Conservation (phyloP, 2,888 invertebrate species). For the Microplitis deprimator region DNA sequence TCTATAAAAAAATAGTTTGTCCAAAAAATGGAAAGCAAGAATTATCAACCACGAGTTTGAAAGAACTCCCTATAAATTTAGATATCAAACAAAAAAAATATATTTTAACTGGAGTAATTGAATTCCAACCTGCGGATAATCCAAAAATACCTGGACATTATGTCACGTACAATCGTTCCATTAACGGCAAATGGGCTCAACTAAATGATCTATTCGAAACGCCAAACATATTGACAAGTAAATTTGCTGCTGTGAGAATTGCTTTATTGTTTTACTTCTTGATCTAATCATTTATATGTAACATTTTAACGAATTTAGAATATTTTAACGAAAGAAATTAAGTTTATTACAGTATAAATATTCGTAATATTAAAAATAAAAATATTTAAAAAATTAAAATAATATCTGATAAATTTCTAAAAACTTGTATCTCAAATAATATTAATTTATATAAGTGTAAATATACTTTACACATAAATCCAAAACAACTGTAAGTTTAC, state of each 20-base stretch:
- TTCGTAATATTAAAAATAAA: too few species aligned
- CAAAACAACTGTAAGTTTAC: constrained; percentile 55
- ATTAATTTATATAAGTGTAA: too few species aligned
- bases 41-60: neutral
- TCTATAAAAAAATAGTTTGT: neutral
- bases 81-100: neutral
- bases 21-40: neutral
- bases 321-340: neutral
- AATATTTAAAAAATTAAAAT: too few species aligned
- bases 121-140: neutral
- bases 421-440: too few species aligned
- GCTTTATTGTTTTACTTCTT: neutral
- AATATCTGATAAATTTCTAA: too few species aligned
- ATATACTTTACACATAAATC: constrained; percentile 44
- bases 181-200: neutral
- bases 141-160: neutral
- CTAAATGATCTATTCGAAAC: neutral
- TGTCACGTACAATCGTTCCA: neutral
- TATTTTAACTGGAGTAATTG: neutral
- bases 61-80: neutral
- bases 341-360: too few species aligned
- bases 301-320: neutral
- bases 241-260: neutral
- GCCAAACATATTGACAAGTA: neutral
- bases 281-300: neutral